phyloP scores from a whole-genome alignment of 2,113 vertebrate species.

The Campylomormyrus tamandua region DNA sequence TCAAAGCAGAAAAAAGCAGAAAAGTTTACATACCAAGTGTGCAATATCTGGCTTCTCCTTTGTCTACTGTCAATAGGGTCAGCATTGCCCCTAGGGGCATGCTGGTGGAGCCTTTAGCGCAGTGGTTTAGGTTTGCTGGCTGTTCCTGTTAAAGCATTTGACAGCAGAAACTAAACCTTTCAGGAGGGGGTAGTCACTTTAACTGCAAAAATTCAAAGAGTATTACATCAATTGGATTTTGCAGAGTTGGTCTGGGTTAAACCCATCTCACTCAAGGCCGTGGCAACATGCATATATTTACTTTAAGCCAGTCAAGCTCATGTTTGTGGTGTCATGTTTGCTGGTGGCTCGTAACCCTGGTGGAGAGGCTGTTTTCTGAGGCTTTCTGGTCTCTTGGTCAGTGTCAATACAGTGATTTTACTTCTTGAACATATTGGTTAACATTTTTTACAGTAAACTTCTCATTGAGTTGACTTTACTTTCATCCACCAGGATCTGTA shows the following conservation, averaged over 20 bases:
- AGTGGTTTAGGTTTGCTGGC: background rate
- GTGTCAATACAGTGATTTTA: background rate
- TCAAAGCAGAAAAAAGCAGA: background rate
- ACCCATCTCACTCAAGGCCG: slow-evolving; percentile 71
- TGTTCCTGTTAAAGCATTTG: slow-evolving; percentile 8
- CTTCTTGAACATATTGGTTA: background rate
- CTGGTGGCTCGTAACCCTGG: background rate
- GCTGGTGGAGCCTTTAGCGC: background rate
- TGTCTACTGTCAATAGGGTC: background rate
- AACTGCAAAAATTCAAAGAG: slow-evolving; percentile 58
- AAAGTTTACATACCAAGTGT: background rate
- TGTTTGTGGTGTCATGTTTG: background rate
- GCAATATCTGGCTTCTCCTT: background rate
- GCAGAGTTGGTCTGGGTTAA: slow-evolving; percentile 73
- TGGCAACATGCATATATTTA: slow-evolving; percentile 61
- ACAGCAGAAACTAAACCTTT: slow-evolving; percentile 26
- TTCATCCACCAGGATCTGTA: background rate
- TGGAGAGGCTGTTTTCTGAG: background rate
- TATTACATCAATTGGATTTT: slow-evolving; percentile 75
- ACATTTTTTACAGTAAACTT: background rate
- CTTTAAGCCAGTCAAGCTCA: slow-evolving; percentile 55
- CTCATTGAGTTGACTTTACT: background rate
- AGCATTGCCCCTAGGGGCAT: background rate
- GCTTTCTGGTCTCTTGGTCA: background rate
- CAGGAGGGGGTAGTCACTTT: slow-evolving; percentile 25